Conservation (phyloP, 2,113 vertebrate genomes). For the Cromileptes altivelis region DNA sequence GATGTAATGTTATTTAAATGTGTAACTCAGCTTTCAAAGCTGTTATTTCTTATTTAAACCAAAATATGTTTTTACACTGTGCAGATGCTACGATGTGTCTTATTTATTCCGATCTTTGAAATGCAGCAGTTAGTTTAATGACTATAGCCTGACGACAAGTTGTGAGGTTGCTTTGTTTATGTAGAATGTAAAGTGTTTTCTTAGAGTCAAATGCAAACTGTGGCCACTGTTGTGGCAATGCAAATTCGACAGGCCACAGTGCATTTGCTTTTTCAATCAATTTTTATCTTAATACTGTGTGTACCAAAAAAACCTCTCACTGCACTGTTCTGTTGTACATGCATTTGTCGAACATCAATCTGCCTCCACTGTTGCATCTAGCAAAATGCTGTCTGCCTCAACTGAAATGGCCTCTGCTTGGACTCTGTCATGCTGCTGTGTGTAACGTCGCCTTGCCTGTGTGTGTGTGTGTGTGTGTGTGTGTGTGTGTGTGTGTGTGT, state of each 20-base stretch:
- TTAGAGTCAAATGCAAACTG: constrained; percentile 47
- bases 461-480: background rate
- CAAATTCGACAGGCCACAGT: constrained; percentile 41
- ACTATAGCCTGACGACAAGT: constrained; percentile 18
- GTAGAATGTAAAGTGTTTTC: constrained; percentile 41
- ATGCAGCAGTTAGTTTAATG: constrained; percentile 29
- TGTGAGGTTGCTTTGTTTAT: constrained; percentile 38
- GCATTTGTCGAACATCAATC: constrained; percentile 53
- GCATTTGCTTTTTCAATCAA: constrained; percentile 50
- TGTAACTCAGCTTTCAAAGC: constrained; percentile 38
- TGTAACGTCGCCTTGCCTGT: constrained; percentile 7
- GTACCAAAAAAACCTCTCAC: constrained; percentile 50
- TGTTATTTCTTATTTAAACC: constrained; percentile 63
- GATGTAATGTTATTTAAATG: constrained; percentile 47
- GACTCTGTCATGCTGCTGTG: constrained; percentile 24
- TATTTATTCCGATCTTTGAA: constrained; percentile 71
- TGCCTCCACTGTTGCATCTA: constrained; percentile 56
- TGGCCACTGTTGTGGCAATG: constrained; percentile 53
- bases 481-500: background rate
- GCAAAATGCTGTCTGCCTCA: constrained; percentile 58
- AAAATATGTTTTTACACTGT: constrained; percentile 75
- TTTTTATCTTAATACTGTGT: constrained; percentile 46
- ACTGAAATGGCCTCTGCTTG: constrained; percentile 48
- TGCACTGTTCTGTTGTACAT: constrained; percentile 36
- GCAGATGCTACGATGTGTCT: constrained; percentile 59